phyloP scores from a whole-genome alignment of 2,888 invertebrate species.

The Sesamia inferens region DNA sequence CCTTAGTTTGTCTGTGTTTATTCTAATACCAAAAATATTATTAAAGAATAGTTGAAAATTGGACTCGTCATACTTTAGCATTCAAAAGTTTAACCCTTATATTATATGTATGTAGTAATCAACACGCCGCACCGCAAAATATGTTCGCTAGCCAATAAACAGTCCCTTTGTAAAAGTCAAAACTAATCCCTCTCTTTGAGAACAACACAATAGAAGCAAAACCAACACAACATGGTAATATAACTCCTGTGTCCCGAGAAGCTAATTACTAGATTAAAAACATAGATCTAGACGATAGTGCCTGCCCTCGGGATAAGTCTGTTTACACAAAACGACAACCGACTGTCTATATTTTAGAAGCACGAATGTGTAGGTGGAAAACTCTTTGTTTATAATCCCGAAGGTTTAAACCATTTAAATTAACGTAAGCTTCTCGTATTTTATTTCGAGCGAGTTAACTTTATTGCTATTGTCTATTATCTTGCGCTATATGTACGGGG shows the following conservation, averaged over 20 bases:
- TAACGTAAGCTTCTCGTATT: constrained; percentile 54
- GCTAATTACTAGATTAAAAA: constrained; percentile 75
- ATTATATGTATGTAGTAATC: not conserved
- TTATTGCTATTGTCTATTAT: constrained; percentile 40
- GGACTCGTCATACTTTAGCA: constrained; percentile 7
- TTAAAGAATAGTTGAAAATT: not conserved
- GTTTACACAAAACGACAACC: constrained; percentile 60
- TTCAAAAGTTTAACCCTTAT: constrained; percentile 13
- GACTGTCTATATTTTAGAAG: constrained; percentile 52
- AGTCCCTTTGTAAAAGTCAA: constrained; percentile 41
- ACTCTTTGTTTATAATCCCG: constrained; percentile 57
- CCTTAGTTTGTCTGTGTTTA: not conserved
- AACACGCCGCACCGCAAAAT: constrained; percentile 32
- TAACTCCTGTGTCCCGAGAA: constrained; percentile 59
- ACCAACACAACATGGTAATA: constrained; percentile 51
- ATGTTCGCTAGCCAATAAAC: constrained; percentile 27
- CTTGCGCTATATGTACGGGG: not conserved
- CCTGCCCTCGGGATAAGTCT: constrained; percentile 64
- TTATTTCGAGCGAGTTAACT: constrained; percentile 55
- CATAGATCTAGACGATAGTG: constrained; percentile 66
- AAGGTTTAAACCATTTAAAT: constrained; percentile 60
- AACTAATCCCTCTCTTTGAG: constrained; percentile 44
- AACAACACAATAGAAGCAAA: constrained; percentile 35
- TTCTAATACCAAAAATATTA: not conserved
- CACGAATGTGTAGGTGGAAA: constrained; percentile 56